Base-by-base conservation (phyloP, 2,113 vertebrate genomes). In the Melanostigma gelatinosum region DNA sequence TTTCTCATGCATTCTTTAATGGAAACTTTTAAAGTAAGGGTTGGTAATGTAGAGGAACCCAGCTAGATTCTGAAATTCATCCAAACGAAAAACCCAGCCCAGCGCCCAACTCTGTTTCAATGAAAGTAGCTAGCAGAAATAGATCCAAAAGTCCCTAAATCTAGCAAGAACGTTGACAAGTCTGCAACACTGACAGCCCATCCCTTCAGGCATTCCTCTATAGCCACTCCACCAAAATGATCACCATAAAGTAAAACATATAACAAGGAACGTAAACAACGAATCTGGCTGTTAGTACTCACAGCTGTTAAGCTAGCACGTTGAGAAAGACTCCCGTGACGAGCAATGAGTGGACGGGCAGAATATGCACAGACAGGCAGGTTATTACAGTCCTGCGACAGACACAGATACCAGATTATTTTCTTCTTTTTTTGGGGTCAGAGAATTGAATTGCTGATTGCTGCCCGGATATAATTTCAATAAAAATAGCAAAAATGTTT, bases 1-100 rank as follows among this genome's bases (percentile, higher is more conserved):
- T 42, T 74, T 62, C 46, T 75, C 20, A 54, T 55, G 20, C 84
- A 69, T 60, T 60, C 54, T 58, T 64, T 87, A 4, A 79, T n/a
- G 24, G 71, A 82, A 85, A 80, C 48, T 78, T 60, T 58, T 58
- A 58, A 58, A 58, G 24, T 58, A 29, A 27, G n/a, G 8, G 11
- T 27, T 57, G 24, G 54, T 57, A 57, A 58, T 52, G 8, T 52
- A n/a, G 50, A 52, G 2, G 29, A 27, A 22, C 24, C 29, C 4
- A 13, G 55, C 24, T 27, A 15, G 55, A 27, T 58, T 58, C 24
- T 12, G 6, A 58, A 57, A 57, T 57, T 5, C 24, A 27, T 52
- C 50, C 50, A 52, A n/a, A 20, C 18, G 11, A 12, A 27, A 58
- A 58, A 58, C 13, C 6, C 1, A 27, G 10, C 54, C 54, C 9